Base-by-base conservation (phyloP, 2,113 vertebrate species). In the Oryzias woworae region DNA sequence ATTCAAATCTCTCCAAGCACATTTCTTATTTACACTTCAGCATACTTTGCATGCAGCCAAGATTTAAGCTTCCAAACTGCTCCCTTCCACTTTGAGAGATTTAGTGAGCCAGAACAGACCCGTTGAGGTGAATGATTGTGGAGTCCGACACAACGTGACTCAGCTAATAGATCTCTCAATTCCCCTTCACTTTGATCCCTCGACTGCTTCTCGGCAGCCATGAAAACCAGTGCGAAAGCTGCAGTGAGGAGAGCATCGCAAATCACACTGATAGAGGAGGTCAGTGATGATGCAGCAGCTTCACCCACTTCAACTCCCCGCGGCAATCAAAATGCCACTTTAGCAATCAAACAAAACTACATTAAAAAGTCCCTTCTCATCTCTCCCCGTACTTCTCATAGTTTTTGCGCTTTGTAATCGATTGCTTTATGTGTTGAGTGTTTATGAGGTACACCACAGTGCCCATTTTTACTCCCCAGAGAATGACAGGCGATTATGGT, bases 131-230 rank as follows among this genome's bases (percentile, higher is more conserved):
- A 81, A 58, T 69, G 61, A 79, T 69, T 71, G 65, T 42, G 24
- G 63, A 59, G 68, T 58, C 69, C 0, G 16, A 68, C 59, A 26
- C 66, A 31, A 53, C 52, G 59, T 69, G 57, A 75, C 54, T 84
- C 68, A 69, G 71, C 71, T 82, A 85, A 87, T 67, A 81, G 73
- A 82, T 80, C 62, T 56, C 57, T 71, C 73, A 68, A 55, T 70
- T 66, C 63, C 66, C 42, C 56, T 78, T 57, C 73, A 31, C 57
- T 69, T 12, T 66, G 70, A 84, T 81, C 66, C 74, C 59, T 28
- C 45, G 2, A 55, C 58, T 57, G 44, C 43, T 15, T 63, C 56
- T 58, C 51, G 45, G 52, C 4, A 1, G 31, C 47, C 49, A 64
- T 50, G 69, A 71, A 78, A 86, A 73, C 49, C 18, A 42, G 44